A percentile compares a stretch with the other conserved stretches of the same genome.
These are phyloP conservation scores for Phragmatobia fuliginosa DNA, from an alignment of 2,888 invertebrate genomes.

Conservation along the genomic window DNA sequence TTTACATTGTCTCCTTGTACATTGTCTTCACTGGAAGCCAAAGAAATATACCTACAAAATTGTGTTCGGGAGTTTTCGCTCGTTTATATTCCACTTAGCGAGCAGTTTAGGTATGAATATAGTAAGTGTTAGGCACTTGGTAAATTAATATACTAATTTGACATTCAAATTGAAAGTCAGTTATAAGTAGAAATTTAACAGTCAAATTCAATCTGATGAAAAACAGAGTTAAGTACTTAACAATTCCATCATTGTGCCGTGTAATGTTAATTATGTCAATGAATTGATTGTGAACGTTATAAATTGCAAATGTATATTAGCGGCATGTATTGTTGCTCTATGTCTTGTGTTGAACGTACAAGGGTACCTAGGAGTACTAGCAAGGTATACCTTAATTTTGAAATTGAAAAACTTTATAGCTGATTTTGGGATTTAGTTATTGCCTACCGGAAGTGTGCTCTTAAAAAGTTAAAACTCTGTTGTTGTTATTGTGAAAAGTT, in stretches of 20 bases:
- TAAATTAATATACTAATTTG: no score
- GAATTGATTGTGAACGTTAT: slow-evolving; percentile 8
- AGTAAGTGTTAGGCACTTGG: background rate
- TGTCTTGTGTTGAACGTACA: background rate
- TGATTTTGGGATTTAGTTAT: background rate
- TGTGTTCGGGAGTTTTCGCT: no score
- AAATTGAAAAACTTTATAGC: background rate
- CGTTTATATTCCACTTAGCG: no score
- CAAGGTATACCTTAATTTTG: background rate
- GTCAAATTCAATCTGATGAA: background rate
- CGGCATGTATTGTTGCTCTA: background rate
- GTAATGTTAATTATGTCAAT: background rate
- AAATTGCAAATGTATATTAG: background rate
- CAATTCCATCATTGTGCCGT: background rate
- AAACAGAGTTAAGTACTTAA: background rate
- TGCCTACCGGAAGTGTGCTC: background rate
- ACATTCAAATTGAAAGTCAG: no score
- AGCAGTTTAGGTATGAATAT: background rate
- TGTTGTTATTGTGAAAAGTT: background rate
- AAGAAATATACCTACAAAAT: no score
- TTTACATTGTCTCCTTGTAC: no score
- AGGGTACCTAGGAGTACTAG: background rate
- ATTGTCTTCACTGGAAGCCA: no score
- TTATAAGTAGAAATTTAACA: background rate
- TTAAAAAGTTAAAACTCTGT: background rate